These are phyloP conservation scores for Tenthredo amoena DNA, from an alignment of 2,888 invertebrate species.

Conservation along the genomic window DNA sequence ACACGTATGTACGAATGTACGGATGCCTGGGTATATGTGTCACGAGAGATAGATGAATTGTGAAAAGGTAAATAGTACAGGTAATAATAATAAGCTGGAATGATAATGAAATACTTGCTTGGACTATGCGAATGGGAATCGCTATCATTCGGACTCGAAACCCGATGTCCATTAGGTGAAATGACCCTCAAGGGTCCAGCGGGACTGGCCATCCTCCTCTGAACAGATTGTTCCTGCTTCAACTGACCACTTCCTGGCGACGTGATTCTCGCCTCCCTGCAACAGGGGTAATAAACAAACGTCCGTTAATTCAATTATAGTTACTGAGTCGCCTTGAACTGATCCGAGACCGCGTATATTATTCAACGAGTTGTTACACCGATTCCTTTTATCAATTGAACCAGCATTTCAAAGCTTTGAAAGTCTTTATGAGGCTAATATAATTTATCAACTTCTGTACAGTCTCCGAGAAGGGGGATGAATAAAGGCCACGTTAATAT, in stretches of 20 bases:
- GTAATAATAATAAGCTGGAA: slow-evolving; percentile 8
- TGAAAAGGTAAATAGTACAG: not conserved
- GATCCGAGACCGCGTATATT: not conserved
- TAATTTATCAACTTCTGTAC: slow-evolving; percentile 30
- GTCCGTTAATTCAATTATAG: slow-evolving; percentile 44
- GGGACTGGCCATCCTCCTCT: slow-evolving; percentile 68
- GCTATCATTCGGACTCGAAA: slow-evolving; percentile 73
- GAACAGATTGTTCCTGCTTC: slow-evolving; percentile 63
- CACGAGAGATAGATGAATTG: not conserved
- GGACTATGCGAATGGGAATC: slow-evolving; percentile 70
- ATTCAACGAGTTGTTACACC: slow-evolving; percentile 4
- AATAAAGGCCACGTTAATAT: slow-evolving; percentile 5
- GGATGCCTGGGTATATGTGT: not conserved
- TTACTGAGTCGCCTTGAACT: slow-evolving; percentile 4
- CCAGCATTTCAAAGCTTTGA: slow-evolving; percentile 3
- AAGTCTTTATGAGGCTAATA: slow-evolving; percentile 29
- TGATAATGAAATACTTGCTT: slow-evolving; percentile 63
- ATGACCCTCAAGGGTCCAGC: slow-evolving; percentile 68
- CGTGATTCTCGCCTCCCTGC: slow-evolving; percentile 42
- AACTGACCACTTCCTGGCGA: slow-evolving; percentile 48
- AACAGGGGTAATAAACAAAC: slow-evolving; percentile 35
- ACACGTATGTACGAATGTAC: not conserved
- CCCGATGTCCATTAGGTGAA: slow-evolving; percentile 70
- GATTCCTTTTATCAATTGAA: slow-evolving; percentile 8
- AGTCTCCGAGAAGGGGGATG: not conserved